Evolutionary conservation across 2,113 vertebrate species (phyloP).

Genomic region (Macrotus californicus): DNA sequence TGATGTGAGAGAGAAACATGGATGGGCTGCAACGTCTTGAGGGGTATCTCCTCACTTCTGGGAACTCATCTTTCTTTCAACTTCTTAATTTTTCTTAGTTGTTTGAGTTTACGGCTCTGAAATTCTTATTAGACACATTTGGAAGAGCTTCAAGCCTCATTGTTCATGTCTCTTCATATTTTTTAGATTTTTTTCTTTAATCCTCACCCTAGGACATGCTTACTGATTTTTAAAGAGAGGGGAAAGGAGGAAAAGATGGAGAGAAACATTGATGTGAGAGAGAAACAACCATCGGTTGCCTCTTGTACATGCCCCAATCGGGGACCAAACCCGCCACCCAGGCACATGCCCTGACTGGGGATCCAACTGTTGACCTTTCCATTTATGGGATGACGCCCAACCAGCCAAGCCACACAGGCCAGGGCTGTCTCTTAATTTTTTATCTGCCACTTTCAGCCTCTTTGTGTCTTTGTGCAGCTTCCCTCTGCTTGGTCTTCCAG

Average conservation of each 20-base stretch:
- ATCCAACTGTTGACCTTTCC: too few relatives aligned
- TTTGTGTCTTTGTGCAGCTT: background rate
- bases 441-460: background rate
- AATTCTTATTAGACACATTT: background rate
- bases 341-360: too few relatives aligned
- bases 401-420: background rate
- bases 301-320: too few relatives aligned
- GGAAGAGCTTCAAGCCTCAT: background rate
- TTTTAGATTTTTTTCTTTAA: too few relatives aligned
- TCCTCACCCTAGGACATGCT: too few relatives aligned
- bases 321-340: too few relatives aligned
- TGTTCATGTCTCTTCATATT: background rate
- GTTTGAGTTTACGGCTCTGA: background rate
- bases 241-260: too few relatives aligned
- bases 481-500: background rate
- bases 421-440: background rate
- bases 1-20: too few relatives aligned
- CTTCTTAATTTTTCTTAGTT: background rate
- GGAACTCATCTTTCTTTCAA: background rate
- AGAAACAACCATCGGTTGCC: too few relatives aligned
- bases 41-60: background rate
- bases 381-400: background rate
- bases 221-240: too few relatives aligned
- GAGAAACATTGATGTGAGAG: too few relatives aligned
- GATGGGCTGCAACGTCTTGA: background rate